Percentiles rank a stretch among this genome's conserved stretches.
Evolutionary conservation across 1,140 invertebrate genomes (phyloP).

Genomic region (Dermatophagoides farinae): DNA sequence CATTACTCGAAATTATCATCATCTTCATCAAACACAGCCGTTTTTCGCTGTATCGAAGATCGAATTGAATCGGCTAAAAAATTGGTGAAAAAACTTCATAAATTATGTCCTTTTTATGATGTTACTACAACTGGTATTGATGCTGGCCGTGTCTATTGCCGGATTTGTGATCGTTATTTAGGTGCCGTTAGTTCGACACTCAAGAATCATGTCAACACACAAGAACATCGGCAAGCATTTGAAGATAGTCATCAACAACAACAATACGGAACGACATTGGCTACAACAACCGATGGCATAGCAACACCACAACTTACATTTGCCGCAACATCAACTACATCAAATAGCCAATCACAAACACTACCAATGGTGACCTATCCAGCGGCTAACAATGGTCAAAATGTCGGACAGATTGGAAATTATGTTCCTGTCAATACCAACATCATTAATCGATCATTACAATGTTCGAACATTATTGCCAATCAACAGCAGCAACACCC

Average conservation of each 20-base stretch:
- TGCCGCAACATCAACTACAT: not conserved
- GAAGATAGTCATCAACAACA: conserved; percentile 6
- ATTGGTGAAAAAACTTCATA: conserved; percentile 10
- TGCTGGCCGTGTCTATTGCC: conserved; percentile 10
- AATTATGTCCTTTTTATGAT: conserved; percentile 10
- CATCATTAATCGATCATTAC: not conserved
- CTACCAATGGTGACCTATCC: not conserved
- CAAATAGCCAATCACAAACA: not conserved
- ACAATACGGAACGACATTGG: not conserved
- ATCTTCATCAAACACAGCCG: not conserved
- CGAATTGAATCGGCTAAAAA: conserved; percentile 9
- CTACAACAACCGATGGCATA: not conserved
- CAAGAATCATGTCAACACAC: conserved; percentile 12
- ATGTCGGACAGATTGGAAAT: not conserved
- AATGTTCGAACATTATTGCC: not conserved
- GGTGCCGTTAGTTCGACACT: conserved; percentile 12
- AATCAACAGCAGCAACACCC: not conserved
- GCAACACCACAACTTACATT: too few species aligned
- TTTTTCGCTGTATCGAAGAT: conserved; percentile 9
- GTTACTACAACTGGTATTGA: conserved; percentile 2
- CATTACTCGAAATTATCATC: not conserved
- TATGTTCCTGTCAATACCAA: not conserved
- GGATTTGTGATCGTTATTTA: conserved; percentile 6
- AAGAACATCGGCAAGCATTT: conserved; percentile 8
- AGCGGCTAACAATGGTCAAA: not conserved